A percentile compares a stretch with the other conserved stretches of the same genome.
These are phyloP conservation scores for Acyrthosiphon pisum DNA, from an alignment of 1,140 invertebrate species.

Conservation along the genomic window DNA sequence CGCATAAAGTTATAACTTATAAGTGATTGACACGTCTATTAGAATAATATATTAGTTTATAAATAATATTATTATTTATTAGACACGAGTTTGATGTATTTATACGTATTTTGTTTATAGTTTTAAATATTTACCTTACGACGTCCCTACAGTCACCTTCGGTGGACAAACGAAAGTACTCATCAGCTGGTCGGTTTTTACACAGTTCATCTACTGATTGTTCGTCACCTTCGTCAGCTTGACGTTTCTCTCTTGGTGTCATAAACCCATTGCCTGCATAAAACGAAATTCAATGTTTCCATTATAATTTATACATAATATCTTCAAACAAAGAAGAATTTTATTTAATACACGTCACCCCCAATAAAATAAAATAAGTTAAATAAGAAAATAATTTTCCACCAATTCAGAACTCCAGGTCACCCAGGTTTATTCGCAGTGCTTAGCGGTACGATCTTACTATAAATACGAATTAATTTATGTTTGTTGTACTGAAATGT, in stretches of 20 bases:
- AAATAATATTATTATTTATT: slow-evolving; percentile 1
- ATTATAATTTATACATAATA: too few relatives aligned
- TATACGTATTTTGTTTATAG: background rate
- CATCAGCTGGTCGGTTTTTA: slow-evolving; percentile 82
- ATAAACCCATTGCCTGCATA: slow-evolving; percentile 47
- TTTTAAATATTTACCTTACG: slow-evolving; percentile 73
- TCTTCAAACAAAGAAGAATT: background rate
- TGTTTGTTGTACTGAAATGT: background rate
- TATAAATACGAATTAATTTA: background rate
- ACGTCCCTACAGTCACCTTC: slow-evolving; percentile 91
- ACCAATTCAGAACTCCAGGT: background rate
- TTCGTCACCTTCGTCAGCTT: slow-evolving; percentile 70
- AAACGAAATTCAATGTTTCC: background rate
- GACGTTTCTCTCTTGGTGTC: slow-evolving; percentile 60
- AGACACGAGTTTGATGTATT: background rate
- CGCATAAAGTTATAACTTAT: background rate
- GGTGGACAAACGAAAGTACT: slow-evolving; percentile 85
- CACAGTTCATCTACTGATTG: slow-evolving; percentile 83
- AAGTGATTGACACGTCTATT: slow-evolving; percentile 16
- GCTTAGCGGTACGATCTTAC: background rate
- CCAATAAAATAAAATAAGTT: background rate
- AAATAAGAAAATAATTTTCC: too few relatives aligned
- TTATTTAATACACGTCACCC: background rate
- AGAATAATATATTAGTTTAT: background rate
- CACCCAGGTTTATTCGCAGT: background rate